Base-by-base conservation (phyloP, 2,888 invertebrate genomes). In the Amphipyra berbera region DNA sequence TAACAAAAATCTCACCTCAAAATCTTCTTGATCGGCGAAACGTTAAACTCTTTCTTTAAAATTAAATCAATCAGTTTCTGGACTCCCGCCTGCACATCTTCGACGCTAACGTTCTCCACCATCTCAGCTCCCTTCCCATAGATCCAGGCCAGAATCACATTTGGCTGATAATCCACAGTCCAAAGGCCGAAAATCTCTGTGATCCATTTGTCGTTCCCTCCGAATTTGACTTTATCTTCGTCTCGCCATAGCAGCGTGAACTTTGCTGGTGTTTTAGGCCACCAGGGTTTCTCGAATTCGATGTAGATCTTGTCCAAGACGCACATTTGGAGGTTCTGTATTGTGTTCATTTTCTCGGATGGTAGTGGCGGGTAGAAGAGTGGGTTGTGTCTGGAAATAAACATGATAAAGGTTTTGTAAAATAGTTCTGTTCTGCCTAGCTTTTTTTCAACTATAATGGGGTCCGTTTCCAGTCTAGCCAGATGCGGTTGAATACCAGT, bases 301-400 rank as follows among this genome's bases (percentile, higher is more conserved):
- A 97, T 90, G 84, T 96, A 97, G 65, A 97, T 95, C 91, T 97
- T 97, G 82, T 97, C 95, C 1, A 97, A 95, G 10, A 96, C 93
- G 27, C 97, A 96, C 73, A 97, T 95, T 35, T 95, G 96, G n/a
- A 97, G 87, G 58, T 95, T 95, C 82, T 95, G 88, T 72, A 97
- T 96, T 9, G 96, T 90, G 61, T 89, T 91, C 0, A 95, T 83
- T 88, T 97, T 97, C 40, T 86, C 86, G 2, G 82, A 74, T 4
- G 96, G 95, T 27, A 97, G 86, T 12, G 90, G 78, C 0, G 97
- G 97, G 48, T 87, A 90, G 84, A 97, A 97, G n/a, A 97, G 86
- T 30, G 90, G 83, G 0, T 78, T 72, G 75, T 95, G 93, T 68
- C 95, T 95, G 78, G 9, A 84, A 89, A 38, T 54, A 63, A 48